Conservation (phyloP, 2,113 vertebrate genomes). For the Centropristis striata region DNA sequence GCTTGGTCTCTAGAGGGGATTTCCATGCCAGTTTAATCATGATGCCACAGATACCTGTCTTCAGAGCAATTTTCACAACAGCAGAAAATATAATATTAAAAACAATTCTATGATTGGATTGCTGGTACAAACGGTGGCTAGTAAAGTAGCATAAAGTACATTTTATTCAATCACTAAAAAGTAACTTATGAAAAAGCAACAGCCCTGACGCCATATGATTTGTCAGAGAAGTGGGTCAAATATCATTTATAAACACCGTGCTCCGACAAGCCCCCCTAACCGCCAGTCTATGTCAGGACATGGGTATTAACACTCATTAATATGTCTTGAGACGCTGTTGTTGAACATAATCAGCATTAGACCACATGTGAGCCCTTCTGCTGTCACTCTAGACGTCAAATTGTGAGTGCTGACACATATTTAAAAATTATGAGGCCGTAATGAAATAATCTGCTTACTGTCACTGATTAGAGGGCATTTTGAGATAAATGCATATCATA, state of each 20-base stretch:
- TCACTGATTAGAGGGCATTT: slow-evolving; percentile 50
- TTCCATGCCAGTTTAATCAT: slow-evolving; percentile 54
- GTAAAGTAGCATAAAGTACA: slow-evolving; percentile 49
- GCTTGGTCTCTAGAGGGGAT: slow-evolving; percentile 79
- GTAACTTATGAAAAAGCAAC: neutral
- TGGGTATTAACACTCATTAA: slow-evolving; percentile 54
- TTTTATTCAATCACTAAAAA: slow-evolving; percentile 40
- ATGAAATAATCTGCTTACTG: slow-evolving; percentile 73
- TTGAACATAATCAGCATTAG: slow-evolving; percentile 42
- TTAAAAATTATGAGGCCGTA: slow-evolving; percentile 54
- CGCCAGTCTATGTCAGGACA: slow-evolving; percentile 52
- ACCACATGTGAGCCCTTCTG: slow-evolving; percentile 63
- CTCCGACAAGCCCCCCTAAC: slow-evolving; percentile 11
- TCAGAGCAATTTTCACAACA: slow-evolving; percentile 26
- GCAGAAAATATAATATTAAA: slow-evolving; percentile 24
- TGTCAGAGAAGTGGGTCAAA: slow-evolving; percentile 44
- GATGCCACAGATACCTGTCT: slow-evolving; percentile 28
- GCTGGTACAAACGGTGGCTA: slow-evolving; percentile 3
- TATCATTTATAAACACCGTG: slow-evolving; percentile 56
- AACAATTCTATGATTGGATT: slow-evolving; percentile 66
- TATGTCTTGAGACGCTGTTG: slow-evolving; percentile 50
- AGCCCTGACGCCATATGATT: neutral
- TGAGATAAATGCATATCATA: slow-evolving; percentile 67
- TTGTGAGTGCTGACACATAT: slow-evolving; percentile 67
- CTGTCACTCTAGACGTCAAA: slow-evolving; percentile 36